Conservation (phyloP, 1,140 invertebrate genomes). For the Lamellibrachia luymesi region DNA sequence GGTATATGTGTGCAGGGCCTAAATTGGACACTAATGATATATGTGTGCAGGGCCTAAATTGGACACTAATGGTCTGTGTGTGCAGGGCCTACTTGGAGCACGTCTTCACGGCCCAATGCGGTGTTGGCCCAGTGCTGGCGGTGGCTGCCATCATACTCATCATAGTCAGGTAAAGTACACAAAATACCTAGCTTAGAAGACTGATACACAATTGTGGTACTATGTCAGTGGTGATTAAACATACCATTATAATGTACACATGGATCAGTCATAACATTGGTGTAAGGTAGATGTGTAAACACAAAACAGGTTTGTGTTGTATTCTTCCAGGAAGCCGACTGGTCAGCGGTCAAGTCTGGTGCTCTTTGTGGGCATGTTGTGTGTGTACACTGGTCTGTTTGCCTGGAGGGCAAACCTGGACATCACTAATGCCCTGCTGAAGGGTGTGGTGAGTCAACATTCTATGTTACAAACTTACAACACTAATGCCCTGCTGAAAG, state of each 20-base stretch:
- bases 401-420: constrained; percentile 54
- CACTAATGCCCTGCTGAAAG: neutral
- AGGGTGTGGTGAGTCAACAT: constrained; percentile 45
- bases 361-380: constrained; percentile 33
- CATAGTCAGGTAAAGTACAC: constrained; percentile 15
- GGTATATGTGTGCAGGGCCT: neutral
- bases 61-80: constrained; percentile 17
- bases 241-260: too few relatives aligned
- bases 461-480: neutral
- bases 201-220: too few relatives aligned
- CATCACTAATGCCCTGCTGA: constrained; percentile 41
- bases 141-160: constrained; percentile 24
- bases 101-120: constrained; percentile 32
- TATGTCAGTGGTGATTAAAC: too few relatives aligned
- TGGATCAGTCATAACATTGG: too few relatives aligned
- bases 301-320: neutral
- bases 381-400: constrained; percentile 43
- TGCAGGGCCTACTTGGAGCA: constrained; percentile 37
- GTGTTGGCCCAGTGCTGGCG: constrained; percentile 28
- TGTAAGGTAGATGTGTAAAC: too few relatives aligned
- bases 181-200: too few relatives aligned
- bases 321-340: constrained; percentile 7
- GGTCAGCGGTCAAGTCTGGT: constrained; percentile 14
- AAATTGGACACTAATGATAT: neutral
- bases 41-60: neutral